A percentile compares a stretch with the other conserved stretches of the same genome.
These are phyloP conservation scores for Cremastinae sp. DNA, from an alignment of 2,888 invertebrate genomes.

Conservation along the genomic window DNA sequence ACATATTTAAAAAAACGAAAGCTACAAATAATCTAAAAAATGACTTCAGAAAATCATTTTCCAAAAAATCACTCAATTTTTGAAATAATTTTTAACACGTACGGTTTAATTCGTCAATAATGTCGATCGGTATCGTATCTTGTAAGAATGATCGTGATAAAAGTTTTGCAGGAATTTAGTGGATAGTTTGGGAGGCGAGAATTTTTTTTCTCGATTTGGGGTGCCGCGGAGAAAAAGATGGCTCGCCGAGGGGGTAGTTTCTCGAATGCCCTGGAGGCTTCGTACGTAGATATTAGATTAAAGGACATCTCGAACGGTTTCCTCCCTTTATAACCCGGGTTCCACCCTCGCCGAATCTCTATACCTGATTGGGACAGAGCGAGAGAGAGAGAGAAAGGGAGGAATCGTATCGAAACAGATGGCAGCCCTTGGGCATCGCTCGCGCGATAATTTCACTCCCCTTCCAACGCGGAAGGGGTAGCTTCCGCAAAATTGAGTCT, in stretches of 20 bases:
- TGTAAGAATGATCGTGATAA: neutral
- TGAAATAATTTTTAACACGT: too few species aligned
- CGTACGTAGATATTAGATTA: conserved; percentile 76
- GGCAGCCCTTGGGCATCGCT: conserved; percentile 76
- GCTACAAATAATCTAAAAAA: too few species aligned
- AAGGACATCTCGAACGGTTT: conserved; percentile 51
- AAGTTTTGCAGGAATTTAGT: conserved; percentile 6
- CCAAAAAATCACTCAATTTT: too few species aligned
- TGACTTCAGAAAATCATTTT: too few species aligned
- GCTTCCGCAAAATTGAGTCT: conserved; percentile 52
- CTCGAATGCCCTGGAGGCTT: conserved; percentile 49
- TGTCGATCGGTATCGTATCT: neutral
- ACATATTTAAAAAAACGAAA: too few species aligned
- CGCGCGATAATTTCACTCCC: conserved; percentile 63
- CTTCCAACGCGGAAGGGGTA: conserved; percentile 45
- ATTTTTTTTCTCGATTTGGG: conserved; percentile 9
- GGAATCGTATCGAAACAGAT: conserved; percentile 76
- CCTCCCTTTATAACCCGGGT: conserved; percentile 47
- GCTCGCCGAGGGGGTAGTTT: conserved; percentile 40
- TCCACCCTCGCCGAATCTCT: conserved; percentile 72
- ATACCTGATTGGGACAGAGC: conserved; percentile 74
- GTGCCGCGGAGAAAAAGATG: neutral
- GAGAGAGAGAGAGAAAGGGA: conserved; percentile 52
- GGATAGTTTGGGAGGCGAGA: conserved; percentile 7
- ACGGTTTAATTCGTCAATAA: too few species aligned